phyloP scores from a whole-genome alignment of 1,140 invertebrate species.

The Drosophila quadrilineata region DNA sequence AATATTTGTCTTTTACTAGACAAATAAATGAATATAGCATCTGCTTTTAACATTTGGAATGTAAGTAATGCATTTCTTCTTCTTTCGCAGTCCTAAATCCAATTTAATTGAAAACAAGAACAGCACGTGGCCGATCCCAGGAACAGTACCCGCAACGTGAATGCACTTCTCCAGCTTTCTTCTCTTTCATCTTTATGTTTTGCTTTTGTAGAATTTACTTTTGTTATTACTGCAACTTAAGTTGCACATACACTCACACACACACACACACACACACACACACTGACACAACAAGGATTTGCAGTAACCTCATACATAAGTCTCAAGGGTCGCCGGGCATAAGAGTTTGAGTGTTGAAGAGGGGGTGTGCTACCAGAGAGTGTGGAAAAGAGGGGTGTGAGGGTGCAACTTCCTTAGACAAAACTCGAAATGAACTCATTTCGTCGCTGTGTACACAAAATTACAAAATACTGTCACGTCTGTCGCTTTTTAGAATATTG shows the following conservation, averaged over 20 bases:
- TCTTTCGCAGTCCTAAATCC: constrained; percentile 25
- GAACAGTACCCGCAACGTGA: constrained; percentile 2
- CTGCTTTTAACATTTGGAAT: constrained; percentile 2
- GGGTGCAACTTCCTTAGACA: constrained; percentile 37
- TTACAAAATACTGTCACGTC: constrained; percentile 76
- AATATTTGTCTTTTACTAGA: no score
- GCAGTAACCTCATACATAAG: constrained; percentile 9
- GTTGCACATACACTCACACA: constrained; percentile 21
- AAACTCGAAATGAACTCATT: constrained; percentile 58
- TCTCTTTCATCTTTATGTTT: no score
- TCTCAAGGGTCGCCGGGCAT: no score
- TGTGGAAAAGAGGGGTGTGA: neutral
- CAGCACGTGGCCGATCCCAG: constrained; percentile 35
- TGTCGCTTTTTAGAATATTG: constrained; percentile 77
- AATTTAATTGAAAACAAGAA: constrained; percentile 56
- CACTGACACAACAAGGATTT: constrained; percentile 10
- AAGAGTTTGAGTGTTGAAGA: neutral
- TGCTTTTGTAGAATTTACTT: constrained; percentile 42
- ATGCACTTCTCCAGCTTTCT: no score
- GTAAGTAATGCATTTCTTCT: neutral
- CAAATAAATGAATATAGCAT: constrained; percentile 2
- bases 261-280: constrained; percentile 19
- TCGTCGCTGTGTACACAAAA: constrained; percentile 46
- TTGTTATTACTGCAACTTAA: constrained; percentile 38
- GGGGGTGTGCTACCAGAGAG: neutral